Percentiles rank a stretch among this genome's conserved stretches.
Conservation (phyloP, 2,888 invertebrate species). For the Drosophila helvetica region DNA sequence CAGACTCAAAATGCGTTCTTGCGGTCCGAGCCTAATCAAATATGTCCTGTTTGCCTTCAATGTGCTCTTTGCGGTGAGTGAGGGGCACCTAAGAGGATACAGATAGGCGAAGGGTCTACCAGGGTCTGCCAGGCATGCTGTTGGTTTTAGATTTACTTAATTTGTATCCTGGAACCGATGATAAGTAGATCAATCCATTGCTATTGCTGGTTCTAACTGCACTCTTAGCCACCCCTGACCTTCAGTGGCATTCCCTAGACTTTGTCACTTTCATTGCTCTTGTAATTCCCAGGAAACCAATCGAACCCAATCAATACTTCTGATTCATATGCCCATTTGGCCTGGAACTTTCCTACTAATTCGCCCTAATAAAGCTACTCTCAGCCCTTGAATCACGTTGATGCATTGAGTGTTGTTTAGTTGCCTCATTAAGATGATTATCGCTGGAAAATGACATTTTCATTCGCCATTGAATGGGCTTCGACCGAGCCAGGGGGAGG, state of each 20-base stretch:
- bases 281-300: background rate
- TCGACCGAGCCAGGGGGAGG: too few species aligned
- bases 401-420: constrained; percentile 14
- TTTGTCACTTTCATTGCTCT: background rate
- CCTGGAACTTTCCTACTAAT: constrained; percentile 6
- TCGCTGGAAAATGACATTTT: constrained; percentile 38
- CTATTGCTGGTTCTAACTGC: too few species aligned
- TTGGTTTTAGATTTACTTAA: too few species aligned
- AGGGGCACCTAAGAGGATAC: too few species aligned
- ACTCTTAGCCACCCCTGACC: too few species aligned
- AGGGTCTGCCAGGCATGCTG: too few species aligned
- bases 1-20: constrained; percentile 81
- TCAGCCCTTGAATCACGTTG: constrained; percentile 14
- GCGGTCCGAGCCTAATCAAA: constrained; percentile 86
- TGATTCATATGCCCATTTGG: background rate
- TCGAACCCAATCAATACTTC: background rate
- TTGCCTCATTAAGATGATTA: constrained; percentile 29
- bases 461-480: constrained; percentile 1
- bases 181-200: background rate
- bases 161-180: too few species aligned
- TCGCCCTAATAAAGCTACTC: constrained; percentile 16
- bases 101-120: too few species aligned
- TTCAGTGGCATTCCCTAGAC: too few species aligned
- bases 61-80: constrained; percentile 87
- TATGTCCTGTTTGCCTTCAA: constrained; percentile 87